Evolutionary conservation across 1,140 invertebrate genomes (phyloP), one percentile per base, ranked within the genome.

Genomic region (Eubasilissa regina): DNA sequence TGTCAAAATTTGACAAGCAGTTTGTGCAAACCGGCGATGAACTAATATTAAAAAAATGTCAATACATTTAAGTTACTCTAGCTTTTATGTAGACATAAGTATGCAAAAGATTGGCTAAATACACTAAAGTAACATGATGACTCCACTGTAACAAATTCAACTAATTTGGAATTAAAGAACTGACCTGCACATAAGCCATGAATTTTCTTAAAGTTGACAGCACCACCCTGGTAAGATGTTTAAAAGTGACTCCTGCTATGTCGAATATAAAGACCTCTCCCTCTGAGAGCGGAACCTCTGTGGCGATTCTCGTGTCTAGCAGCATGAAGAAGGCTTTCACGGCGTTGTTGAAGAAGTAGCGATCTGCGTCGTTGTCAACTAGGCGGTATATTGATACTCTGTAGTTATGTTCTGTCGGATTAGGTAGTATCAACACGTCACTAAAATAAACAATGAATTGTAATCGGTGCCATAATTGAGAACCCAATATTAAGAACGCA

Each of bases 251-350:
- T 15, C 92, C 92, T 0, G 88, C 85, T 86, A 93, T 92, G 83
- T 94, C 93, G 64, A 94, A 93, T n/a, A 94, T 90, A 19, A 93
- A 92, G 77, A 94, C 89, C 83, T 94, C 93, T 8, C 93, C 93
- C 3, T 90, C 89, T 8, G 90, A 87, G 10, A 87, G 84, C 73
- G 91, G 88, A n/a, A 35, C 1, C 25, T 90, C 88, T 66, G 90
- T 91, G 0, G 89, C 90, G 47, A 94, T 89, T 68, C 92, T 89
- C 0, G 91, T 90, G 83, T 94, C 94, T 11, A 93, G 90, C 4
- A 93, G 85, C 92, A 94, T 94, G 80, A 92, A 90, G 84, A 94
- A 91, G 1, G 93, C 88, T 85, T 94, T 94, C n/a, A 94, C 88
- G 0, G 90, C 89, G 77, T 94, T 92, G 53, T 91, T 89, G 83